Evolutionary conservation across 2,797 vertebrate genomes (phyloP).

Genomic region (Aphelocoma californica): DNA sequence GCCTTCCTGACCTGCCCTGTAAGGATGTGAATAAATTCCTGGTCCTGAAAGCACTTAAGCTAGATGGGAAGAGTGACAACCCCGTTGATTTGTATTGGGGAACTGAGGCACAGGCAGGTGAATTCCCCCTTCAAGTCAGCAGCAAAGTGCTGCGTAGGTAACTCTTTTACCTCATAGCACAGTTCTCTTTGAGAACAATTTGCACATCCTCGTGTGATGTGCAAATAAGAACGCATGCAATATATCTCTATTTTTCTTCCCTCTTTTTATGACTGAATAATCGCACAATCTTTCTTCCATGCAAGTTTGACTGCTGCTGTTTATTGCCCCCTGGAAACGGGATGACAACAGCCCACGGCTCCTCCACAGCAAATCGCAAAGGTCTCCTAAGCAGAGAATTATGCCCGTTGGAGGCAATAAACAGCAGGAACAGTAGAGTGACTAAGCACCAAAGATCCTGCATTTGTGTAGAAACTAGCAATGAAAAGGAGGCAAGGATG

Average conservation of each 20-base stretch:
- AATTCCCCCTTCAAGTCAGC: not conserved
- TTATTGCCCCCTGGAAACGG: slow-evolving; percentile 33
- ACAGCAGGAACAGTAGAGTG: slow-evolving; percentile 31
- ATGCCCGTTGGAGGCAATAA: not conserved
- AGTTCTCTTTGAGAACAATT: not conserved
- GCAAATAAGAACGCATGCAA: not conserved
- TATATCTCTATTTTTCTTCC: slow-evolving; percentile 1
- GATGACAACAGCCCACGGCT: slow-evolving; percentile 28
- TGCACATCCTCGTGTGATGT: not conserved
- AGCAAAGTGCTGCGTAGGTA: fast-evolving
- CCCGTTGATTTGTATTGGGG: not conserved
- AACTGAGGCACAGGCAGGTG: not conserved
- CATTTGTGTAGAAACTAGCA: slow-evolving; percentile 43
- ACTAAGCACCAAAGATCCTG: slow-evolving; percentile 56
- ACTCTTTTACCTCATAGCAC: not conserved
- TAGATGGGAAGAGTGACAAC: not conserved
- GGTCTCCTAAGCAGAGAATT: slow-evolving; percentile 45
- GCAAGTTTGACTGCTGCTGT: slow-evolving; percentile 46
- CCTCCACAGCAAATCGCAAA: not conserved
- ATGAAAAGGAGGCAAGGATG: slow-evolving; percentile 30
- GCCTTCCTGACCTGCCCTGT: not conserved
- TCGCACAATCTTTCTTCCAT: not conserved
- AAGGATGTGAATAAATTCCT: not conserved
- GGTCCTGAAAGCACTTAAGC: not conserved
- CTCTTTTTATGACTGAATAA: slow-evolving; percentile 28